phyloP scores from a whole-genome alignment of 2,888 invertebrate species.

The Cremastinae sp. region DNA sequence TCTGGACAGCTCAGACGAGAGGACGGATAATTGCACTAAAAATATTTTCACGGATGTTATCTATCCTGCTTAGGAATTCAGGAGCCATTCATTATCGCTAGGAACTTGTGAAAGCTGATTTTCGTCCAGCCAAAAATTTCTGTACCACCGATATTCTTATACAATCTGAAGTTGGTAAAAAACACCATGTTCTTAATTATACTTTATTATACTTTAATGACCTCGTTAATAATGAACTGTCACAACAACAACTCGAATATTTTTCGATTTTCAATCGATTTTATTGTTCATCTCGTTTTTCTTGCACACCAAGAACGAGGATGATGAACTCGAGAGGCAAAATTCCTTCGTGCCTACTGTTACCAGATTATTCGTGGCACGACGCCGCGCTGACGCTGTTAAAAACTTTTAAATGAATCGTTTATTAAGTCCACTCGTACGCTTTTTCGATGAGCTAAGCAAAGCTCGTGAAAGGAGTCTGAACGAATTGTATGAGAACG shows the following conservation, averaged over 20 bases:
- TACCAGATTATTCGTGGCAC: slow-evolving; percentile 35
- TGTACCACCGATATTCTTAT: background rate
- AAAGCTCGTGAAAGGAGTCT: slow-evolving; percentile 6
- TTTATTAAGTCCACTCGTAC: slow-evolving; percentile 43
- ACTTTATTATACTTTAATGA: too few species aligned
- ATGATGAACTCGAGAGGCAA: slow-evolving; percentile 46
- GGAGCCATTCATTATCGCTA: background rate
- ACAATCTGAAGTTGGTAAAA: slow-evolving; percentile 1
- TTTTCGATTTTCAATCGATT: slow-evolving; percentile 2
- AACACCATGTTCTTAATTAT: background rate
- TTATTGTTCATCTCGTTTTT: slow-evolving; percentile 2
- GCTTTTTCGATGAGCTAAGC: slow-evolving; percentile 39
- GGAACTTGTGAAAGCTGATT: background rate
- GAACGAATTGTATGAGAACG: slow-evolving; percentile 16
- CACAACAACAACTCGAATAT: too few species aligned
- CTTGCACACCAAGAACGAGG: slow-evolving; percentile 25
- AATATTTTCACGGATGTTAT: slow-evolving; percentile 18
- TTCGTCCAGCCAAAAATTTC: slow-evolving; percentile 3
- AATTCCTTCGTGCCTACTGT: slow-evolving; percentile 37
- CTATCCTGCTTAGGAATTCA: slow-evolving; percentile 13
- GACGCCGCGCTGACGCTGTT: slow-evolving; percentile 52
- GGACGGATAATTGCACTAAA: slow-evolving; percentile 23
- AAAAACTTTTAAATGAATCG: slow-evolving; percentile 52
- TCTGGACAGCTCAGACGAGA: slow-evolving; percentile 15
- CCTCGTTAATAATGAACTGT: too few species aligned